Conservation (phyloP, 1,140 invertebrate genomes). For the Danaus plexippus region DNA sequence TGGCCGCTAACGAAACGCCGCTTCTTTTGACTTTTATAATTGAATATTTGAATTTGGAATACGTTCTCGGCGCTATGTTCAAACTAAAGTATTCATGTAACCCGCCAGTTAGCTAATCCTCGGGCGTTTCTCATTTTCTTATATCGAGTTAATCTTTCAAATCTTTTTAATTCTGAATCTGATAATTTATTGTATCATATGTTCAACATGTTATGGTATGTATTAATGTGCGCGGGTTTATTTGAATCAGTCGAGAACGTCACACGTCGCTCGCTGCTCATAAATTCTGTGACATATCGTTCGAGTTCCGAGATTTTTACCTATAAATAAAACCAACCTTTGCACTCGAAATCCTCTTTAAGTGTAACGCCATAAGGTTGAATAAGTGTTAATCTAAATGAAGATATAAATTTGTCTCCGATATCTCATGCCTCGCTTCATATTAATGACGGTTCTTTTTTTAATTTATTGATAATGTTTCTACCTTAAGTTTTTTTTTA, state of each 20-base stretch:
- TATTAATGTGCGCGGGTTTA: neutral
- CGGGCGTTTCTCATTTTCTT: too few species aligned
- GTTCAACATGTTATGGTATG: too few species aligned
- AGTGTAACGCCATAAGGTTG: conserved; percentile 19
- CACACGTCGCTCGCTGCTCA: conserved; percentile 40
- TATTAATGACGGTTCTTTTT: conserved; percentile 53
- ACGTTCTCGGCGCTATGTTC: too few species aligned
- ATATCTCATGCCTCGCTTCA: conserved; percentile 46
- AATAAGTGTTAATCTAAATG: conserved; percentile 13
- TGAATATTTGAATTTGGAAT: too few species aligned
- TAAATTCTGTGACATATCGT: conserved; percentile 59
- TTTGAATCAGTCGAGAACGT: conserved; percentile 51
- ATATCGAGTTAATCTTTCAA: too few species aligned
- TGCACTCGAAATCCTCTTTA: conserved; percentile 15
- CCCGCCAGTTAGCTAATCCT: too few species aligned
- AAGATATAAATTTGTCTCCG: conserved; percentile 19
- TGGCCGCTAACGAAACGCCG: too few species aligned
- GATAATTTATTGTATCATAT: too few species aligned
- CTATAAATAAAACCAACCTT: conserved; percentile 29
- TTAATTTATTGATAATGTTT: conserved; percentile 40
- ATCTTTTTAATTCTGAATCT: too few species aligned
- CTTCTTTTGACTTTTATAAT: too few species aligned
- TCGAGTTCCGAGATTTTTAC: conserved; percentile 45
- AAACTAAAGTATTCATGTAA: too few species aligned
- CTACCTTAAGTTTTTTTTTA: conserved; percentile 6